Evolutionary conservation across 2,797 vertebrate species (phyloP).

Genomic region (Enteromius thamalakanensis): DNA sequence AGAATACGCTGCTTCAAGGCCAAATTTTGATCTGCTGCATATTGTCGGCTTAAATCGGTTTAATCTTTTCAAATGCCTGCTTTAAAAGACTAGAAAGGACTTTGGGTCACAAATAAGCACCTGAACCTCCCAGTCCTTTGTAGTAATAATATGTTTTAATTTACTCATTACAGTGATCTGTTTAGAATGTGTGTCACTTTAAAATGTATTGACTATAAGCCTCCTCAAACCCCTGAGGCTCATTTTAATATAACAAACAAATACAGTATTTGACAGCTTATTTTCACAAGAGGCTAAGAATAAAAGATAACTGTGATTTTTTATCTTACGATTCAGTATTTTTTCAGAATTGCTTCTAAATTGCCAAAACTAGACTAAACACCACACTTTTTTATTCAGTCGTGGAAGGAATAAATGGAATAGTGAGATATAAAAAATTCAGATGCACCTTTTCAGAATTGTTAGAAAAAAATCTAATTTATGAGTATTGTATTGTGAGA

Average conservation of each 20-base stretch:
- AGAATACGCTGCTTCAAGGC: conserved; percentile 16
- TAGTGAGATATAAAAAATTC: not conserved
- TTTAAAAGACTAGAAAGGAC: not conserved
- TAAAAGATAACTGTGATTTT: not conserved
- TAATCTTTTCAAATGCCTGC: not conserved
- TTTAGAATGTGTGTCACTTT: not conserved
- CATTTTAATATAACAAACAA: not conserved
- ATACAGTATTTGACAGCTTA: not conserved
- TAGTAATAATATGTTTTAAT: not conserved
- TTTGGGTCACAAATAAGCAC: conserved; percentile 6
- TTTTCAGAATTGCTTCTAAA: not conserved
- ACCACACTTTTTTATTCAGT: not conserved
- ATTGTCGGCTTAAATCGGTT: not conserved
- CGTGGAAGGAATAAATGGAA: not conserved
- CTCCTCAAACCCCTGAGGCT: not conserved
- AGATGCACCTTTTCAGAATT: not conserved
- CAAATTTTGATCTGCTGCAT: conserved; percentile 40
- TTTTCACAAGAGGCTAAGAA: not conserved
- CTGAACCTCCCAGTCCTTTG: not conserved
- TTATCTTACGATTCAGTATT: not conserved
- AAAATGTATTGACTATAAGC: not conserved
- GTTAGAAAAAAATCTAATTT: not conserved
- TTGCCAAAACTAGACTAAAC: not conserved
- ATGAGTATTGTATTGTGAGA: not conserved
- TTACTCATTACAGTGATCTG: not conserved